Conservation (phyloP, 2,113 vertebrate genomes). For the Petromus typicus region DNA sequence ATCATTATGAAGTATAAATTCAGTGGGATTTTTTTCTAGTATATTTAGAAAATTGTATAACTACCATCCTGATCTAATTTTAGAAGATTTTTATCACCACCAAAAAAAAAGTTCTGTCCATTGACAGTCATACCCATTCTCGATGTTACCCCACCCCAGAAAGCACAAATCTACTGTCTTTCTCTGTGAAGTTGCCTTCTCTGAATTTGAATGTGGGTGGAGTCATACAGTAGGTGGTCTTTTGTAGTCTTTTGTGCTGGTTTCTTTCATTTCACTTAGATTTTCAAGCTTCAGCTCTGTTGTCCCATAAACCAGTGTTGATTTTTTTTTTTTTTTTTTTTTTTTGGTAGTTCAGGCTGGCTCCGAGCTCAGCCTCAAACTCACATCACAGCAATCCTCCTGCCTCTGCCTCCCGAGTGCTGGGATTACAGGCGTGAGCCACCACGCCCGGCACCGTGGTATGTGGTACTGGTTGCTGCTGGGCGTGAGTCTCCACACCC, state of each 20-base stretch:
- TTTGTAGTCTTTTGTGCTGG: background rate
- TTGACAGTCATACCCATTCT: background rate
- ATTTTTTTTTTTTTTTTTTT: too few species aligned
- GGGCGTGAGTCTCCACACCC: too few species aligned
- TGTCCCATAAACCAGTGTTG: background rate
- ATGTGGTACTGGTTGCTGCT: too few species aligned
- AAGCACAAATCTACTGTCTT: background rate
- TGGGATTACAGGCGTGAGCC: too few species aligned
- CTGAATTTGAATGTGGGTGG: background rate
- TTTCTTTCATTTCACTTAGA: slow-evolving; percentile 6
- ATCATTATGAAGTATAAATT: background rate
- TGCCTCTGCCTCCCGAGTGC: too few species aligned
- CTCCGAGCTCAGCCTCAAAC: too few species aligned
- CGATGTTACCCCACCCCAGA: background rate
- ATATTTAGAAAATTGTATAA: background rate
- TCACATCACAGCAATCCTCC: too few species aligned
- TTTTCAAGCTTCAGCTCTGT: background rate
- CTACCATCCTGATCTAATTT: background rate
- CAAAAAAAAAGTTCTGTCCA: background rate
- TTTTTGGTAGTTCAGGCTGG: too few species aligned
- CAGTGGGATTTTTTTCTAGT: background rate
- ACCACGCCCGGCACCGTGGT: too few species aligned
- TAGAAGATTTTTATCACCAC: background rate
- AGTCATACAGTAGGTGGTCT: background rate
- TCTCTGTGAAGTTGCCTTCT: slow-evolving; percentile 2